Percentiles rank a stretch among this genome's conserved stretches.
phyloP scores from a whole-genome alignment of 2,888 invertebrate genomes.

The Andrena hattorfiana region DNA sequence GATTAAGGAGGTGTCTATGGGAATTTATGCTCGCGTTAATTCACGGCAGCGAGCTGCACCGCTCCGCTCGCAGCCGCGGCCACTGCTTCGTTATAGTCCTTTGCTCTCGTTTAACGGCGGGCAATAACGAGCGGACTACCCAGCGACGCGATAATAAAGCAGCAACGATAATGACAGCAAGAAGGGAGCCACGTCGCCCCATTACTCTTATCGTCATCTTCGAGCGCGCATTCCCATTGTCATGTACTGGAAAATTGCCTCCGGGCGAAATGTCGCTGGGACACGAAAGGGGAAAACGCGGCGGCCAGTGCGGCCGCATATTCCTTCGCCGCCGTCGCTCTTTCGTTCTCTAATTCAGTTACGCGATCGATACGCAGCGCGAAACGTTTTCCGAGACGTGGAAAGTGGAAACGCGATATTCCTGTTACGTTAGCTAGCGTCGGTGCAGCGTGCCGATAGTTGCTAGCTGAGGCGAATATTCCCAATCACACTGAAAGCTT shows the following conservation, averaged over 20 bases:
- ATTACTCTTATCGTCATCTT: slow-evolving; percentile 71
- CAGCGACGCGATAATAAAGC: slow-evolving; percentile 72
- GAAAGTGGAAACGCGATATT: not conserved
- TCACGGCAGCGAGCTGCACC: slow-evolving; percentile 61
- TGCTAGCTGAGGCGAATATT: not conserved
- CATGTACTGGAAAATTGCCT: slow-evolving; percentile 55
- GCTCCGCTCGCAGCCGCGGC: slow-evolving; percentile 23
- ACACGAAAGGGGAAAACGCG: slow-evolving; percentile 35
- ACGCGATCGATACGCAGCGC: slow-evolving; percentile 28
- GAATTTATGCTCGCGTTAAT: slow-evolving; percentile 76
- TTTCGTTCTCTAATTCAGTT: slow-evolving; percentile 24
- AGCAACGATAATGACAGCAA: slow-evolving; percentile 70
- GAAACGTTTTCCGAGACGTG: slow-evolving; percentile 1
- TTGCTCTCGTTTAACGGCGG: slow-evolving; percentile 77
- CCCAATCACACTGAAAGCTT: not conserved
- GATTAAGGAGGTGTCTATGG: slow-evolving; percentile 75
- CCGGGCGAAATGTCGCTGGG: slow-evolving; percentile 17
- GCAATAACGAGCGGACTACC: slow-evolving; percentile 70
- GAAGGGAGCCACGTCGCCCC: slow-evolving; percentile 58
- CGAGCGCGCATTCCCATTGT: slow-evolving; percentile 62
- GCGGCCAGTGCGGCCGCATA: not conserved
- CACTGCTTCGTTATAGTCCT: slow-evolving; percentile 70
- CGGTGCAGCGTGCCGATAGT: not conserved
- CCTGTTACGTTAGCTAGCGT: not conserved
- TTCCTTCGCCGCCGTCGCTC: not conserved